Percentiles rank a stretch among this genome's conserved stretches.
Evolutionary conservation across 2,888 invertebrate species (phyloP).

Genomic region (Phanerotoma sp.): DNA sequence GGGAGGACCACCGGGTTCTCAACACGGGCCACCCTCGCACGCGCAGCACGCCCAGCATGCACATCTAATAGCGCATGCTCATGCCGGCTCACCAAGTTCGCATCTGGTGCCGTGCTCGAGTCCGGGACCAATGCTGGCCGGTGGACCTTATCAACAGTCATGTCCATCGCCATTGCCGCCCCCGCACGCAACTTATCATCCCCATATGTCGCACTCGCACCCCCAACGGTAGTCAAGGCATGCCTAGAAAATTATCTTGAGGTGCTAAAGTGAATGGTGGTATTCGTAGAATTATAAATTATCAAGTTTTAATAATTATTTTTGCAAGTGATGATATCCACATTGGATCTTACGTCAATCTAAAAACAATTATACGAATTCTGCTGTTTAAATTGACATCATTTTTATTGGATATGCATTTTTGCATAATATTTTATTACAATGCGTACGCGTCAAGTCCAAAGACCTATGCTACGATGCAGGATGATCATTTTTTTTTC

Average conservation of each 20-base stretch:
- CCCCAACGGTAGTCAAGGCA: constrained; percentile 72
- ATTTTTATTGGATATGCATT: background rate
- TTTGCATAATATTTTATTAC: no score
- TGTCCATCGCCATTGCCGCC: constrained; percentile 76
- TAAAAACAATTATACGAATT: no score
- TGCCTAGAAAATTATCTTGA: background rate
- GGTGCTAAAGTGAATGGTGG: background rate
- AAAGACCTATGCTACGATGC: constrained; percentile 15
- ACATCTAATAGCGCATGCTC: constrained; percentile 67
- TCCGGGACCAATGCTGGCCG: constrained; percentile 74
- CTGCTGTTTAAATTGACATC: no score
- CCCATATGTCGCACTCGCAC: constrained; percentile 73
- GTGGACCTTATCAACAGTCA: constrained; percentile 61
- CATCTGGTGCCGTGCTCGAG: constrained; percentile 65
- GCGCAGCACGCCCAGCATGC: constrained; percentile 65
- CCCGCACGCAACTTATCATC: constrained; percentile 61
- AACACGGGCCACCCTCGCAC: constrained; percentile 61
- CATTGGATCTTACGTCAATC: no score
- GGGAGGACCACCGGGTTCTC: constrained; percentile 49
- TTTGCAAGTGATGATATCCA: background rate
- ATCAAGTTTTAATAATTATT: background rate
- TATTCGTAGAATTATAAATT: background rate
- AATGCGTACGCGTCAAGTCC: constrained; percentile 13
- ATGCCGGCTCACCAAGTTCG: constrained; percentile 59
- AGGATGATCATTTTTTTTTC: background rate